Conservation (phyloP, 2,888 invertebrate species). For the Kryphioiulus occultus region DNA sequence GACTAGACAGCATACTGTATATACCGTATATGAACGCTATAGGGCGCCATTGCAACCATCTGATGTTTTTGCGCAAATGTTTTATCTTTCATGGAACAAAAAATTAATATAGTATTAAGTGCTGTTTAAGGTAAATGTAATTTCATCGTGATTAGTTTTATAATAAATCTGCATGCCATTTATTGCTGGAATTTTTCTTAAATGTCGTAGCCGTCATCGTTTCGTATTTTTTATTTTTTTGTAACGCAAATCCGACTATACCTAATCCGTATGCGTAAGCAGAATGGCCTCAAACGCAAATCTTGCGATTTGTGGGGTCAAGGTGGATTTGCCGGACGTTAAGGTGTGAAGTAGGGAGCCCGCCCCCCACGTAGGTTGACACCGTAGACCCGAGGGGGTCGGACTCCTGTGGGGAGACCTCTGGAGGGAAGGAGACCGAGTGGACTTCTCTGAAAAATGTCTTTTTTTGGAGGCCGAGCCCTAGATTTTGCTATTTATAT, state of each 20-base stretch:
- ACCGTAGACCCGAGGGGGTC: not conserved
- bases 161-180: not conserved
- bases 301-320: not conserved
- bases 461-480: slow-evolving; percentile 4
- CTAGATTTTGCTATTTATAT: not conserved
- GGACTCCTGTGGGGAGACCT: slow-evolving; percentile 16
- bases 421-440: not conserved
- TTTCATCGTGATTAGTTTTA: not conserved
- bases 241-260: too few species aligned
- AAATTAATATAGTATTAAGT: too few species aligned
- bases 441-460: not conserved
- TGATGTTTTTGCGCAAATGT: too few species aligned
- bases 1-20: too few species aligned
- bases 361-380: not conserved
- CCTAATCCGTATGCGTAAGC: not conserved
- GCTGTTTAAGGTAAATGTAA: too few species aligned
- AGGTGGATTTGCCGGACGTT: slow-evolving; percentile 9
- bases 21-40: too few species aligned
- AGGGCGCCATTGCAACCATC: too few species aligned
- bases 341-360: not conserved
- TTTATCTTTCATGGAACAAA: too few species aligned
- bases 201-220: not conserved
- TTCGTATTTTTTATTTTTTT: not conserved
- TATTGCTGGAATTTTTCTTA: not conserved
- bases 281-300: not conserved